phyloP scores from a whole-genome alignment of 2,888 invertebrate genomes.

The Hesperia comma region DNA sequence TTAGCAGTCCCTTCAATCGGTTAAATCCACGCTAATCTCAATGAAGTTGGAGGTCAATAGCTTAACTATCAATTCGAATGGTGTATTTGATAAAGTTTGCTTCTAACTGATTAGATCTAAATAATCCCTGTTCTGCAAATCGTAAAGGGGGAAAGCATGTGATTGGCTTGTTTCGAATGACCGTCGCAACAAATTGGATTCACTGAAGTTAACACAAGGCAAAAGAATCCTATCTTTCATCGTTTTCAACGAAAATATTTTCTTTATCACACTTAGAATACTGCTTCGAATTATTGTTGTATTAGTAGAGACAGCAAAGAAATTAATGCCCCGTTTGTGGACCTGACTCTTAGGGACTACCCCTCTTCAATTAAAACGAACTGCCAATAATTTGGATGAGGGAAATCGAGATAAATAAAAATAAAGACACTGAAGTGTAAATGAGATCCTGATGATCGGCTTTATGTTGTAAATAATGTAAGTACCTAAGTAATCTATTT shows the following conservation, averaged over 20 bases:
- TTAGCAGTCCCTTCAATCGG: slow-evolving; percentile 14
- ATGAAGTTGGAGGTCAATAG: slow-evolving; percentile 49
- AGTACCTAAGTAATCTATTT: no score
- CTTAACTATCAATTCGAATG: slow-evolving; percentile 65
- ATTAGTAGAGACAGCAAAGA: no score
- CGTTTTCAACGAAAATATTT: background rate
- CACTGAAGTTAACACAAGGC: slow-evolving; percentile 62
- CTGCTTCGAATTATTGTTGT: no score
- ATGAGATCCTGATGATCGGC: no score
- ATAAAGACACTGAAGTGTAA: no score
- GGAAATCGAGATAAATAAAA: no score
- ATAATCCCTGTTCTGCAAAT: slow-evolving; percentile 59
- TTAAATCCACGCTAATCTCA: slow-evolving; percentile 29
- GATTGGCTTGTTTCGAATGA: slow-evolving; percentile 75
- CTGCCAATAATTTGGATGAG: no score
- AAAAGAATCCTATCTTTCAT: slow-evolving; percentile 40
- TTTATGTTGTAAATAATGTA: no score
- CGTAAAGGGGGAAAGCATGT: slow-evolving; percentile 65
- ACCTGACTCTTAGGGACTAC: no score
- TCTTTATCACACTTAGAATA: background rate
- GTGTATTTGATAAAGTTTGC: slow-evolving; percentile 68
- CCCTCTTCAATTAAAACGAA: no score
- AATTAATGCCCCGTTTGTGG: no score
- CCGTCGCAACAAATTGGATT: slow-evolving; percentile 76
- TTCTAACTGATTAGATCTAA: slow-evolving; percentile 69